Evolutionary conservation across 2,888 invertebrate genomes (phyloP).

Genomic region (Habroteleia sp.): DNA sequence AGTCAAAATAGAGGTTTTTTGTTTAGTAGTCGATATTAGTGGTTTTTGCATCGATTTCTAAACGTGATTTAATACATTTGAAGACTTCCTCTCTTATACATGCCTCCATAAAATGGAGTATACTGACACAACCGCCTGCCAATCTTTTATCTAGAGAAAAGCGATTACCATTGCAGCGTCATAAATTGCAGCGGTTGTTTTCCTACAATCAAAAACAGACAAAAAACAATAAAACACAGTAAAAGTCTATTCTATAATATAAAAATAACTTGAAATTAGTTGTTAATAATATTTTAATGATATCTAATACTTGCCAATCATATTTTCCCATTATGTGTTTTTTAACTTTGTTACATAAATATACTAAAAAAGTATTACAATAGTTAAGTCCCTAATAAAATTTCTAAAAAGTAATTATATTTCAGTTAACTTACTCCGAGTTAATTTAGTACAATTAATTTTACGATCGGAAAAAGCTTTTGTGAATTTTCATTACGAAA

Average conservation of each 20-base stretch:
- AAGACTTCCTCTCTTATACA: conserved; percentile 65
- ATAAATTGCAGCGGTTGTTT: conserved; percentile 67
- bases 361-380: no score
- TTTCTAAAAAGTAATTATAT: no score
- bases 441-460: no score
- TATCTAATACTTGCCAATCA: no score
- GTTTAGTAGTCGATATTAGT: conserved; percentile 18
- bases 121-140: conserved; percentile 70
- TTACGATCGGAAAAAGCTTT: no score
- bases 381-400: no score
- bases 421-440: no score
- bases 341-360: no score
- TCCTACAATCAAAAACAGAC: conserved; percentile 66
- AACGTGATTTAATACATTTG: conserved; percentile 55
- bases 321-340: no score
- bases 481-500: no score
- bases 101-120: conserved; percentile 71
- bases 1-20: conserved; percentile 23
- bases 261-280: conserved; percentile 19
- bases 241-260: conserved; percentile 24
- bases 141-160: conserved; percentile 70
- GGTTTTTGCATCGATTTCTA: conserved; percentile 53
- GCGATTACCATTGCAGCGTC: conserved; percentile 63
- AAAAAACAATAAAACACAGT: conserved; percentile 30
- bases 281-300: conserved; percentile 28